phyloP scores from a whole-genome alignment of 1,140 invertebrate genomes.

The Globodera ellingtonae region DNA sequence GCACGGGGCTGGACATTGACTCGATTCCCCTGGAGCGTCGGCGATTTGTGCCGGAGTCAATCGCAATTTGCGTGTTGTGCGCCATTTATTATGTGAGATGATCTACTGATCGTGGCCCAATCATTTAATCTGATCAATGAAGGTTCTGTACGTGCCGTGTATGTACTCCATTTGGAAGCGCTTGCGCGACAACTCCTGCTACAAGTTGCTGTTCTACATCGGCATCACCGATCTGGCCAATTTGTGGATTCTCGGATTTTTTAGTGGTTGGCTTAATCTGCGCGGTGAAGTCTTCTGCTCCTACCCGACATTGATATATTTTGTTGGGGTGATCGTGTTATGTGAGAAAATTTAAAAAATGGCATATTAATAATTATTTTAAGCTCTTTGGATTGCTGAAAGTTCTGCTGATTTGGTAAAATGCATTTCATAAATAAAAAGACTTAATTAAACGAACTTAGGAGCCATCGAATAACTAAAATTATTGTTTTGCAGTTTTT shows the following conservation, averaged over 20 bases:
- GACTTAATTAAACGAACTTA: too few relatives aligned
- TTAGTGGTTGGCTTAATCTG: slow-evolving; percentile 3
- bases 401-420: slow-evolving; percentile 19
- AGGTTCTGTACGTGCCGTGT: not conserved
- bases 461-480: too few relatives aligned
- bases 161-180: not conserved
- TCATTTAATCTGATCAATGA: too few relatives aligned
- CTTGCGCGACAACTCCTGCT: slow-evolving; percentile 1
- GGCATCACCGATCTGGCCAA: slow-evolving; percentile 1
- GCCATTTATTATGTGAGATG: too few relatives aligned
- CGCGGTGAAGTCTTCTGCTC: too few relatives aligned
- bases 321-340: not conserved
- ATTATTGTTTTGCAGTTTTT: too few relatives aligned
- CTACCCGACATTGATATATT: slow-evolving; percentile 24
- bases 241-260: not conserved
- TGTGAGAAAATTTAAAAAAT: not conserved
- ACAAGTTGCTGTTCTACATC: slow-evolving; percentile 16
- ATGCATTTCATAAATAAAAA: too few relatives aligned
- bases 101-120: too few relatives aligned
- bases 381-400: slow-evolving; percentile 18
- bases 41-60: not conserved
- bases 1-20: not conserved
- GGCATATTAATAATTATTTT: not conserved
- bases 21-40: slow-evolving; percentile 5
- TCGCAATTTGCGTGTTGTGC: too few relatives aligned